Conservation (phyloP, 2,888 invertebrate genomes). For the Exephanes ischioxanthus region DNA sequence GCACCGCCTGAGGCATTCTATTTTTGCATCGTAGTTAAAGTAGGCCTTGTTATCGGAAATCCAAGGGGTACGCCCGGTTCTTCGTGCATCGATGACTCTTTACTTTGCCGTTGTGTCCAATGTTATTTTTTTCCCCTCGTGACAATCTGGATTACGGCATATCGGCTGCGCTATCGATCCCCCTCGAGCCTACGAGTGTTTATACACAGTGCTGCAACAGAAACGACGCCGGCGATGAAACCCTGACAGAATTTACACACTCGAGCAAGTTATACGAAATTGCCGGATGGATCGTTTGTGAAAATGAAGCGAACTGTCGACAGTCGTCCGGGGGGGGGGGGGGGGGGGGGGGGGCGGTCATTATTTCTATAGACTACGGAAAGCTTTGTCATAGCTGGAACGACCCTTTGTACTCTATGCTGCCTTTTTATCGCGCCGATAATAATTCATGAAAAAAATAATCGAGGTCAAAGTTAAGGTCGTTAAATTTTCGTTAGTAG, state of each 20-base stretch:
- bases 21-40: constrained; percentile 18
- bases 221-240: neutral
- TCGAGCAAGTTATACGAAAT: neutral
- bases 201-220: neutral
- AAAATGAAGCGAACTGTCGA: constrained; percentile 21
- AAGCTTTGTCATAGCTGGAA: constrained; percentile 10
- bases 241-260: neutral
- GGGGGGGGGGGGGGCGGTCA: neutral
- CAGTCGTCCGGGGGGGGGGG: too few relatives aligned
- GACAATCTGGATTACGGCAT: neutral
- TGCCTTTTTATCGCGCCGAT: neutral
- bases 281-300: neutral
- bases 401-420: neutral
- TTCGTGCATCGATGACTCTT: constrained; percentile 26
- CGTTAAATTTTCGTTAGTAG: neutral
- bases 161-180: neutral
- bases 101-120: constrained; percentile 10
- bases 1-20: constrained; percentile 3
- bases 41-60: constrained; percentile 29
- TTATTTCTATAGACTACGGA: constrained; percentile 50
- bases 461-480: neutral
- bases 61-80: neutral
- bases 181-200: neutral
- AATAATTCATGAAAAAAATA: constrained; percentile 15
- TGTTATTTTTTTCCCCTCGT: neutral